These are phyloP conservation scores for Acanthis flammea DNA, from an alignment of 2,797 vertebrate species.

Conservation along the genomic window DNA sequence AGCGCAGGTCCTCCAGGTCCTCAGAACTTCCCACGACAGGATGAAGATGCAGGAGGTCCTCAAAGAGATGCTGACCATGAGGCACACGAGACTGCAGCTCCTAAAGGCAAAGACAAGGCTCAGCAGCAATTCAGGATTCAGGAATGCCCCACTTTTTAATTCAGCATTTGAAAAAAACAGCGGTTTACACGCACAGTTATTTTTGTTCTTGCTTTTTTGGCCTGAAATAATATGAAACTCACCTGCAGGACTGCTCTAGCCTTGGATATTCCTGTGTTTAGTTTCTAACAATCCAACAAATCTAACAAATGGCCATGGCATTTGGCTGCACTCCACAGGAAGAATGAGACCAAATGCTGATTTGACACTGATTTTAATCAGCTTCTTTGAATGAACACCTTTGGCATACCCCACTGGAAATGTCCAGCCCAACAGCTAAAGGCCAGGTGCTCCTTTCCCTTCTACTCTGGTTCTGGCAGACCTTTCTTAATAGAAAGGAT, in stretches of 20 bases:
- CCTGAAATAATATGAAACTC: not conserved
- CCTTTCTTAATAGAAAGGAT: not conserved
- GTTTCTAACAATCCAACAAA: not conserved
- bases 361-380: not conserved
- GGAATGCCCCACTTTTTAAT: not conserved
- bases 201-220: not conserved
- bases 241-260: not conserved
- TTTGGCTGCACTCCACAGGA: not conserved
- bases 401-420: not conserved
- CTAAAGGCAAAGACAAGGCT: slow-evolving; percentile 61
- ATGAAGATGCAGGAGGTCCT: slow-evolving; percentile 71
- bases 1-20: slow-evolving; percentile 85
- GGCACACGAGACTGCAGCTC: slow-evolving; percentile 74
- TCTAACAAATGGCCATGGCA: not conserved
- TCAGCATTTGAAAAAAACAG: not conserved
- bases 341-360: not conserved
- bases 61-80: slow-evolving; percentile 81
- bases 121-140: not conserved
- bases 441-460: not conserved
- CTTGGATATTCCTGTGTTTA: not conserved
- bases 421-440: not conserved
- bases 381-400: not conserved
- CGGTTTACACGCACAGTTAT: not conserved
- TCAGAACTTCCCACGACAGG: slow-evolving; percentile 48
- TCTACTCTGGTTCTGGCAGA: not conserved